Base-by-base conservation (phyloP, 2,797 vertebrate species). In the Acanthornis magna region DNA sequence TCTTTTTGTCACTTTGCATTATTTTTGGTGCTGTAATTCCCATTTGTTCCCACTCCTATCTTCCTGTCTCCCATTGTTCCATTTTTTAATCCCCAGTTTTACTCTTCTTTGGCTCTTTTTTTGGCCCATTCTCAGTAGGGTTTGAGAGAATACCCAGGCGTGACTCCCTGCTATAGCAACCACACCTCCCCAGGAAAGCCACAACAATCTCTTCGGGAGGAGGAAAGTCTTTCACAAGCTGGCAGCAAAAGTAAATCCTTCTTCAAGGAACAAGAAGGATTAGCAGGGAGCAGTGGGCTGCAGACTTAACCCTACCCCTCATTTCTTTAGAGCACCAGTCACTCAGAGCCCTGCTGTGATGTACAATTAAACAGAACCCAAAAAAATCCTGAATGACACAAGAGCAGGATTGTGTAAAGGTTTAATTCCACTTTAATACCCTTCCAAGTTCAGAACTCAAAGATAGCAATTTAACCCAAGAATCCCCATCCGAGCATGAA, bases 401-500 rank as follows among this genome's bases (percentile, higher is more conserved):
- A 98, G 98, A 98, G 98, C 97, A 96, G 98, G 98, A 98, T 98
- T 98, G 98, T 99, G 98, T 98, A 98, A 98, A 98, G 98, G 97
- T 98, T 98, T 99, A 99, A 99, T 99, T 98, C 98, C 98, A 98
- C 98, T 99, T 99, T 99, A 99, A 99, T 99, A 98, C 98, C 98
- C 98, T 99, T 98, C 98, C 98, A 99, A 98, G 98, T 98, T 98
- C 98, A 98, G 98, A 98, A 98, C 97, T 98, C 98, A 98, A 99
- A 99, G 98, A 98, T 98, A 98, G 98, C 98, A 98, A 98, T 99
- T 98, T 98, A 99, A 99, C 97, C 96, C 96, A 95, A 94, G 85
- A 96, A 93, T 96, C 87, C 85, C 96, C 96, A 95, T 93, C 55
- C 5, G 16, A 95, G 90, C 93, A 92, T 95, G 92, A 95, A 95